A percentile compares a stretch with the other conserved stretches of the same genome.
phyloP scores from a whole-genome alignment of 2,888 invertebrate genomes.

The Nemurella pictetii region DNA sequence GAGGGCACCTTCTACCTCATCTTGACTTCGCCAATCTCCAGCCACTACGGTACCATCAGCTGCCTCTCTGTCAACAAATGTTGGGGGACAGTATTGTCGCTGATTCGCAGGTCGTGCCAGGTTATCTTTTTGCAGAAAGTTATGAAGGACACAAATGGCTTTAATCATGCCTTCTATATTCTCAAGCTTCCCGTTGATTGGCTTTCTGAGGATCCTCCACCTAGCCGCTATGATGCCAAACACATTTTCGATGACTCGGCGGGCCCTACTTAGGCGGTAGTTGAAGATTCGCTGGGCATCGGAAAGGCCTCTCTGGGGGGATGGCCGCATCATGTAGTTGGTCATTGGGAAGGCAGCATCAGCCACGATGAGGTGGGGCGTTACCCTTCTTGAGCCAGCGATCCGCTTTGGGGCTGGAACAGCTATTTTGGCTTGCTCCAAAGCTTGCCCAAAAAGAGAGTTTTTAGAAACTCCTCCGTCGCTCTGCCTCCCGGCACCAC shows the following conservation, averaged over 20 bases:
- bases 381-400: background rate
- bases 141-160: background rate
- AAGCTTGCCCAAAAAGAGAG: conserved; percentile 18
- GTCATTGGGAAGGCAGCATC: conserved; percentile 27
- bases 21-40: background rate
- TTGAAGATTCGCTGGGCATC: conserved; percentile 20
- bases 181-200: background rate
- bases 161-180: background rate
- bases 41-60: background rate
- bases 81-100: background rate
- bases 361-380: background rate
- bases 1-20: background rate
- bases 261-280: background rate
- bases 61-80: background rate
- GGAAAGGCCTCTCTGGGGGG: conserved; percentile 15
- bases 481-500: conserved; percentile 22
- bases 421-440: background rate
- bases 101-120: background rate
- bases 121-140: background rate
- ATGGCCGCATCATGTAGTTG: conserved; percentile 32
- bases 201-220: background rate
- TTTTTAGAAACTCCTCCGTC: conserved; percentile 35
- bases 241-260: background rate
- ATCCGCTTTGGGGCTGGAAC: background rate
- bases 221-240: background rate